These are phyloP conservation scores for Meteorus cinctellus DNA, from an alignment of 2,888 invertebrate genomes.

Conservation along the genomic window DNA sequence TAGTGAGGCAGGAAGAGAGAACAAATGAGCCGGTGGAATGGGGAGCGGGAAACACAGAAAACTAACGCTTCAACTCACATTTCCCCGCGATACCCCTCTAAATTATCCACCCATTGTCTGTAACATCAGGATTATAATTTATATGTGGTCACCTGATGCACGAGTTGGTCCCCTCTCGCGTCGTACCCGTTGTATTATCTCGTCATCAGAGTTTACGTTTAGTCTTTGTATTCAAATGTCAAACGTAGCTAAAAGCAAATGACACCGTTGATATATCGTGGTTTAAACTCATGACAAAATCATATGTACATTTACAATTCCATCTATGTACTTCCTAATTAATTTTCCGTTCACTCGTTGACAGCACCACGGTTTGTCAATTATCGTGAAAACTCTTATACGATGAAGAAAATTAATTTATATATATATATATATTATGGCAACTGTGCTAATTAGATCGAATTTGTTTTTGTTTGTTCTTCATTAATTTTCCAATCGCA, in stretches of 20 bases:
- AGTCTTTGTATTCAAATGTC: slow-evolving; percentile 35
- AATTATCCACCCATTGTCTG: slow-evolving; percentile 50
- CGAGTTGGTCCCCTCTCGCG: slow-evolving; percentile 33
- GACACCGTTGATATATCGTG: not conserved
- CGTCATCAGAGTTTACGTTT: slow-evolving; percentile 14
- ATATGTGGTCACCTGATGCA: slow-evolving; percentile 38
- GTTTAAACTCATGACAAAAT: not conserved
- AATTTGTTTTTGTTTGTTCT: not conserved
- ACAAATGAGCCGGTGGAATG: slow-evolving; percentile 34
- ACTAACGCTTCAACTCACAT: slow-evolving; percentile 35
- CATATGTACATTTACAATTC: not conserved
- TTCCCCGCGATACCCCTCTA: slow-evolving; percentile 40
- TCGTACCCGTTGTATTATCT: not conserved
- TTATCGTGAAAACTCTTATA: not conserved
- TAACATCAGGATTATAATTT: slow-evolving; percentile 50
- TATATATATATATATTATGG: not conserved
- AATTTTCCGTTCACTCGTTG: slow-evolving; percentile 1
- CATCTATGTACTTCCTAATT: not conserved
- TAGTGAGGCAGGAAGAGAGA: not conserved
- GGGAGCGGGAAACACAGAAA: slow-evolving; percentile 20
- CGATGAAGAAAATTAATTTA: not conserved
- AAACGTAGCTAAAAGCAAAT: slow-evolving; percentile 12
- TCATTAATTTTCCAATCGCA: no score
- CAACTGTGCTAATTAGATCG: not conserved
- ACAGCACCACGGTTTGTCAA: not conserved